Base-by-base conservation (phyloP, 2,888 invertebrate species). In the Aphrophora alni region DNA sequence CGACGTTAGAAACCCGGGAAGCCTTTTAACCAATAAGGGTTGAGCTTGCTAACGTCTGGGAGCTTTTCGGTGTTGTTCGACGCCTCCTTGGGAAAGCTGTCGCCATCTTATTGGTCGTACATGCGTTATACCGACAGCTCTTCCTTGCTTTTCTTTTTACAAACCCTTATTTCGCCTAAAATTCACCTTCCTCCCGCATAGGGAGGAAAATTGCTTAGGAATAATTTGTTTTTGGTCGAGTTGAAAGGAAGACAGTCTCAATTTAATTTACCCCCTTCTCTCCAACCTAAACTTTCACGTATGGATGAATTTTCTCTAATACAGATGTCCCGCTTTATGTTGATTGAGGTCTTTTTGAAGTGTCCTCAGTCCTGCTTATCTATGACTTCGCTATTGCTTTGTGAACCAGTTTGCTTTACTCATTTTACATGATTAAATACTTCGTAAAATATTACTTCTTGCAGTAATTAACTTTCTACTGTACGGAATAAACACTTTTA, bases 11-110 rank as follows among this genome's bases (percentile, higher is more conserved):
- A 79, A 74, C 78, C 78, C 74, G 78, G 77, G 78, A 73, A 81
- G 73, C 78, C 81, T 81, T 81, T 81, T 81, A 81, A 81, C 81
- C 81, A 81, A 81, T 81, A 81, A 75, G 78, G 81, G 75, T 76
- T 44, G 75, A 81, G 81, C 72, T 73, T 38, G 80, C 68, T 28
- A 59, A 51, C 78, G 69, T 26, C 72, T 38, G 38, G 51, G 72
- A 59, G 59, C 77, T 77, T 77, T 77, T 77, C 77, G 68, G 77
- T 77, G 69, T 77, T 77, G 69, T 77, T 77, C 44, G 68, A 69
- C 74, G 72, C 70, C 81, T 73, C 74, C 81, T 81, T 81, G 78
- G 71, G 78, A 59, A 24, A 72, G 75, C 72, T 59, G 71, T 69
- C 77, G 81, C 27, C 81, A 70, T 81, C 81, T 81, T 81, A 81